Base-by-base conservation (phyloP, 1,140 invertebrate genomes). In the Neelides sp. region DNA sequence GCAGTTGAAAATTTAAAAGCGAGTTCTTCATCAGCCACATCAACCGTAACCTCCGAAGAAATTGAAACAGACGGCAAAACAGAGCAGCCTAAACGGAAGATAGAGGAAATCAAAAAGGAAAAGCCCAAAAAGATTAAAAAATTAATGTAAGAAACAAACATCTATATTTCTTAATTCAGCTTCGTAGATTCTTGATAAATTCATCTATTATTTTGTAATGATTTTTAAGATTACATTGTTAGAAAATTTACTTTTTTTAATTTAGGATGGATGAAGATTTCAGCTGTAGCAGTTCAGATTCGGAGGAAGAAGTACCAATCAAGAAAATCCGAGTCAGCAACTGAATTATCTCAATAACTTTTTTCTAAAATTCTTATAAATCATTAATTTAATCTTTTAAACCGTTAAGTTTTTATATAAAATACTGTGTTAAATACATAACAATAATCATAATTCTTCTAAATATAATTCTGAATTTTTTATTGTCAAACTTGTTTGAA, bases 181-280 rank as follows among this genome's bases (percentile, higher is more conserved):
- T 4, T 4, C 12, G 13, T 34, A 15, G 32, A 32, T 46, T 32
- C n/a, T 19, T 32, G 5, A 5, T 24, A 47, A 35, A 17, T 36
- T 13, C 17, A n/a, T 47, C 10, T 35, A 22, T 4, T 4, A 23
- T 7, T 2, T 32, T 5, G 19, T 13, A 34, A 17, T 2, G 20
- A 17, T 22, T 34, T 46, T 20, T n/a, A n/a, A n/a, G n/a, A n/a
- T n/a, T n/a, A n/a, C n/a, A n/a, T n/a, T n/a, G n/a, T n/a, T n/a
- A n/a, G n/a, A n/a, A n/a, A n/a, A n/a, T n/a, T n/a, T n/a, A n/a
- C n/a, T 46, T 5, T 20, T 17, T 44, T n/a, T 27, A 5, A 5
- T 37, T 24, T 37, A 48, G 46, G 48, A 49, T 49, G 48, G 48
- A 49, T 24, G 47, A 48, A 1, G 48, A 49, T 22, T 49, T 49